Base-by-base conservation (phyloP, 2,113 vertebrate species). In the Regulus satrapa region DNA sequence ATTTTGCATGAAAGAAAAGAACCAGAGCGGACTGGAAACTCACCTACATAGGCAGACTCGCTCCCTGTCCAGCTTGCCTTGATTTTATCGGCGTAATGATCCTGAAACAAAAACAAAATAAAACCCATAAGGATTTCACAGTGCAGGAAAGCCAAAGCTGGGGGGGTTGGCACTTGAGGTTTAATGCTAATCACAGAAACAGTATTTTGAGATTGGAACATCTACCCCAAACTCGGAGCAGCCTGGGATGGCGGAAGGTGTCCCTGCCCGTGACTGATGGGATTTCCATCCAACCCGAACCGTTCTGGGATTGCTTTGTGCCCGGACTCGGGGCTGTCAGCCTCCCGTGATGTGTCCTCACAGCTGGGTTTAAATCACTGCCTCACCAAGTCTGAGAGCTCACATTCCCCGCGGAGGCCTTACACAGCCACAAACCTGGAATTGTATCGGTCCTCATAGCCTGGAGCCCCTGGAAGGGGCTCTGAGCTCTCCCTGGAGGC, bases 21-120 rank as follows among this genome's bases (percentile, higher is more conserved):
- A 77, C 51, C 51, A 23, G 89, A 1, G 12, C 3, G 21, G 13
- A 13, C 80, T 74, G 89, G 92, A 85, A 80, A 95, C 95, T 94
- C 92, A 97, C 94, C 94, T 97, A 95, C 92, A 93, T 78, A 88
- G 67, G 89, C 89, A 62, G 94, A 12, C 54, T 20, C 24, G 74
- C 62, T 52, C 18, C 84, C 36, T 19, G 54, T 66, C 89, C 15
- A 2, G 77, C 49, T 66, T 14, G 78, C 87, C 74, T n/a, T 61
- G 95, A 79, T 92, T 45, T 79, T 92, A 94, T 85, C 45, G 0
- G 75, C 15, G 85, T 29, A 92, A 68, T 13, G 87, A 62, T 66
- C 90, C 94, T 97, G 94, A 80, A 96, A 97, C 41, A 59, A 71
- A 31, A 88, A n/a, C 5, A 74, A 79, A 79, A 93, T 14, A 12